Percentiles rank a stretch among this genome's conserved stretches.
These are phyloP conservation scores for Paramisgurnus dabryanus DNA, from an alignment of 2,113 vertebrate species.

Conservation along the genomic window DNA sequence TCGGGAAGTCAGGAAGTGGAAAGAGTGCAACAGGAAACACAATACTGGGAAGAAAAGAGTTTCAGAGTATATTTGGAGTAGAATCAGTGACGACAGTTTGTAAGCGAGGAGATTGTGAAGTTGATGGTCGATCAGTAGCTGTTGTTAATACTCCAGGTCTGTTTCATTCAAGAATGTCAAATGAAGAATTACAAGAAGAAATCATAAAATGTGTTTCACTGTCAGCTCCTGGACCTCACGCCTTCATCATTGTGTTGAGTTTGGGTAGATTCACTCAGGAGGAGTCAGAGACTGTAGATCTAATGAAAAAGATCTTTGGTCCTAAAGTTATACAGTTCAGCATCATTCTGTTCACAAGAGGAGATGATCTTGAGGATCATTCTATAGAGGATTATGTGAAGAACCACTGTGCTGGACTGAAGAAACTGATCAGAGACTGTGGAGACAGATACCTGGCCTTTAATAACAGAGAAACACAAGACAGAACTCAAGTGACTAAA, in stretches of 20 bases:
- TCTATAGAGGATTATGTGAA: background rate
- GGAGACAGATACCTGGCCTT: constrained; percentile 11
- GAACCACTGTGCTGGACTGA: fast-evolving
- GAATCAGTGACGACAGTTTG: background rate
- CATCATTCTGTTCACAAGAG: constrained; percentile 28
- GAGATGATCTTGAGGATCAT: background rate
- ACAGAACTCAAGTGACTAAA: background rate
- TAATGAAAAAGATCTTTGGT: constrained; percentile 28
- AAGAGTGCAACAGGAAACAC: constrained; percentile 25
- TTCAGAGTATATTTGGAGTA: fast-evolving
- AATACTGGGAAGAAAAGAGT: background rate
- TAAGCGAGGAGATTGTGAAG: background rate
- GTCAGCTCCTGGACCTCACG: constrained; percentile 24
- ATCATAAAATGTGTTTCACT: constrained; percentile 16
- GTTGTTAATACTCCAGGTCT: constrained; percentile 26
- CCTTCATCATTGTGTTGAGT: constrained; percentile 26
- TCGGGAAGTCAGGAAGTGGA: background rate
- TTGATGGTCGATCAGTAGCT: constrained; percentile 3
- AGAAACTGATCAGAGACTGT: constrained; percentile 1
- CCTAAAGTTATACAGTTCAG: background rate
- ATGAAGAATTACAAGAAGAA: background rate
- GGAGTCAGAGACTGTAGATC: background rate
- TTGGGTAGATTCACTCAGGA: background rate
- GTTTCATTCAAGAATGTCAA: background rate
- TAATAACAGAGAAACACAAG: background rate